Conservation (phyloP, 2,113 vertebrate genomes). For the Mola mola region DNA sequence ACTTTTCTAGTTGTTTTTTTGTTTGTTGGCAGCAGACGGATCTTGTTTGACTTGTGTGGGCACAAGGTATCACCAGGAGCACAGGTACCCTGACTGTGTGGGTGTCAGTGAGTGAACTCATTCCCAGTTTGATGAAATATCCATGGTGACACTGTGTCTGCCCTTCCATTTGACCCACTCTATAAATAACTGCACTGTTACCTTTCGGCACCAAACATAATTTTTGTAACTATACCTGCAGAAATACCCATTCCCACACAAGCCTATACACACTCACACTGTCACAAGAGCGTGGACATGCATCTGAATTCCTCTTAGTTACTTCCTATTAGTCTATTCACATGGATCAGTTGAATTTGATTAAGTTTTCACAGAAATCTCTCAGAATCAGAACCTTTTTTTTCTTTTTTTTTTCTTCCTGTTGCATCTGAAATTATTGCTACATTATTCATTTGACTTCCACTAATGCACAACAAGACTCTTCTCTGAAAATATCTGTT, state of each 20-base stretch:
- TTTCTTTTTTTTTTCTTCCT: constrained; percentile 16
- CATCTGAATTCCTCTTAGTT: constrained; percentile 7
- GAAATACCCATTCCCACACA: constrained; percentile 11
- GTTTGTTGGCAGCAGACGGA: constrained; percentile 29
- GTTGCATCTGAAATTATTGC: constrained; percentile 4
- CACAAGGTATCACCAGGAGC: constrained; percentile 29
- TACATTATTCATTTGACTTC: constrained; percentile 19
- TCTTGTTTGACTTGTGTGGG: constrained; percentile 7
- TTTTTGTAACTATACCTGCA: constrained; percentile 32
- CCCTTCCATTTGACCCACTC: constrained; percentile 31
- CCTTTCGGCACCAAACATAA: constrained; percentile 55
- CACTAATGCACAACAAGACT: constrained; percentile 10
- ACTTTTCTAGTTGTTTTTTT: constrained; percentile 17
- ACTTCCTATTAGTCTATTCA: constrained; percentile 12
- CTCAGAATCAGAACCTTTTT: not conserved
- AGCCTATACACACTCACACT: constrained; percentile 15
- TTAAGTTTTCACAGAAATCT: not conserved
- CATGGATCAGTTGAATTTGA: constrained; percentile 5
- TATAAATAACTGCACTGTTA: constrained; percentile 62
- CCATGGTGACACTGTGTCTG: constrained; percentile 46
- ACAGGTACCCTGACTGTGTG: constrained; percentile 25
- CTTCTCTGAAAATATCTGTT: constrained; percentile 20
- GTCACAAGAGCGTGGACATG: not conserved
- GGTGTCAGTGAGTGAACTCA: constrained; percentile 7
- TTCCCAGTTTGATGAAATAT: constrained; percentile 54